phyloP scores from a whole-genome alignment of 2,113 vertebrate species.

The Micromys minutus region DNA sequence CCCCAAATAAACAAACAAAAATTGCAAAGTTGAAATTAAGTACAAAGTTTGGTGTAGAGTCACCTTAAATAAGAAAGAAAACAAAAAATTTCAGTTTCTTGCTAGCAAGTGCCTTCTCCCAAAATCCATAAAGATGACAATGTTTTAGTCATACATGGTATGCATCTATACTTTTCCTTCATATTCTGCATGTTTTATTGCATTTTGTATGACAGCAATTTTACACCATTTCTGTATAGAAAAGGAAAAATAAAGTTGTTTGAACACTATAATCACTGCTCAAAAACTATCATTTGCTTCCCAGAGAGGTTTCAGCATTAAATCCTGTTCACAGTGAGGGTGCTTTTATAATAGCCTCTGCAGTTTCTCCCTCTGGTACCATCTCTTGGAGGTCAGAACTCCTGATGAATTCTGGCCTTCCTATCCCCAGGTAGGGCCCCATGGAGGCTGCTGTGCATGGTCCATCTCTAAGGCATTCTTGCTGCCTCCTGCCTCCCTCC shows the following conservation, averaged over 20 bases:
- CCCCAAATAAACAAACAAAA: neutral
- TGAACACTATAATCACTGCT: neutral
- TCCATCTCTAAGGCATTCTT: neutral
- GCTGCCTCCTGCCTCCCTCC: neutral
- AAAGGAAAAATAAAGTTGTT: neutral
- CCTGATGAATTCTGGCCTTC: neutral
- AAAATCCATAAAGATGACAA: neutral
- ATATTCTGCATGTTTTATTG: neutral
- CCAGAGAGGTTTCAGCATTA: neutral
- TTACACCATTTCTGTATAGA: neutral
- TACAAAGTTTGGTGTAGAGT: neutral
- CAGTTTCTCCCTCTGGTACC: neutral
- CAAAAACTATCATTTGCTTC: neutral
- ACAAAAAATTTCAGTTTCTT: neutral
- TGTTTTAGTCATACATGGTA: neutral
- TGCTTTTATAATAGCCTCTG: neutral
- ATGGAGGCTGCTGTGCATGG: neutral
- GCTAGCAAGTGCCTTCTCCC: neutral
- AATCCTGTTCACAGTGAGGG: neutral
- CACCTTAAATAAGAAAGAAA: neutral
- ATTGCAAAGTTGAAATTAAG: neutral
- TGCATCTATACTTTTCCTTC: neutral
- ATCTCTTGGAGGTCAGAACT: neutral
- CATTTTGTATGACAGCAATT: neutral
- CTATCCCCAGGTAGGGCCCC: neutral